Base-by-base conservation (phyloP, 1,140 invertebrate species). In the Philaenus spumarius region DNA sequence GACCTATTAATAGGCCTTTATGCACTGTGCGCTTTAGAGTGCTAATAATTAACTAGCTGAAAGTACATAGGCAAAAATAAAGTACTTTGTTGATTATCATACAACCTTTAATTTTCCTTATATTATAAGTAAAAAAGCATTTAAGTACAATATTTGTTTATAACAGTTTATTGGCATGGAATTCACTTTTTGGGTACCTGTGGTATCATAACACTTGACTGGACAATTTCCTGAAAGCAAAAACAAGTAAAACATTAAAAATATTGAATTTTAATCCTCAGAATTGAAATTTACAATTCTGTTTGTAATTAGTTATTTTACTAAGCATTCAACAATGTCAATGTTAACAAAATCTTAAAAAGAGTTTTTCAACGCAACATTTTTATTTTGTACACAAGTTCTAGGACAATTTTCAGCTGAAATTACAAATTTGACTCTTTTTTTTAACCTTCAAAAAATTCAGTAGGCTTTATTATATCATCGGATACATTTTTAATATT, bases 161-260 rank as follows among this genome's bases (percentile, higher is more conserved):
- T n/a, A n/a, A n/a, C n/a, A n/a, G n/a, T n/a, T n/a, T n/a, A n/a
- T n/a, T n/a, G n/a, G n/a, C n/a, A n/a, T n/a, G n/a, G n/a, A n/a
- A n/a, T 30, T 30, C 26, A 5, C 6, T 47, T 47, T 47, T 23
- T 17, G 14, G 2, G 50, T 43, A 30, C 17, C 24, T 55, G 53
- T 15, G 53, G 53, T 9, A 43, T 22, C 53, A 55, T 55, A 2
- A 45, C 43, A 34, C 53, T 55, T 22, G 53, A 7, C n/a, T 45
- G 19, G 4, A 55, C 43, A 12, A 45, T 43, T 24, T 55, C 43
- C 53, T 55, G 43, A n/a, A 55, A 55, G 22, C 26, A 45, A 55
- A 9, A 53, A 39, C 7, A 26, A 46, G 14, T 9, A 46, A n/a
- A n/a, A n/a, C n/a, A n/a, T 15, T 12, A 46, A n/a, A 19, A 46